Evolutionary conservation across 2,113 vertebrate species (phyloP).

Genomic region (Polyodon spathula): DNA sequence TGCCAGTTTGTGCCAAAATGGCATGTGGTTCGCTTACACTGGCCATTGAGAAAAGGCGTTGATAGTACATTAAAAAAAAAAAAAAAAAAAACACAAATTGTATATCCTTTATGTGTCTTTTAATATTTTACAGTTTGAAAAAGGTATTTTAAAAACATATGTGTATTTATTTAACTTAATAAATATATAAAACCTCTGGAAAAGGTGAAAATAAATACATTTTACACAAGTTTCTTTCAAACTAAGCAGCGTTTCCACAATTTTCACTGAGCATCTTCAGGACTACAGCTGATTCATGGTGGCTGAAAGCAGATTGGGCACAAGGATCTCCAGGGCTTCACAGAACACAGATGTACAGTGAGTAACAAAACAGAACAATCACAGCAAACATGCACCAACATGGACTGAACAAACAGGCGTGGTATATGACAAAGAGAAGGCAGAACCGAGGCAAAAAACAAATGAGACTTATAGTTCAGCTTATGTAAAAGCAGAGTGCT

Average conservation of each 20-base stretch:
- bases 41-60: too few species aligned
- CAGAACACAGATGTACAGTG: slow-evolving; percentile 17
- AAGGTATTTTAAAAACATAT: slow-evolving; percentile 45
- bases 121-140: slow-evolving; percentile 52
- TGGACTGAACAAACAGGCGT: neutral
- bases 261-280: slow-evolving; percentile 27
- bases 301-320: slow-evolving; percentile 16
- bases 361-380: slow-evolving; percentile 9
- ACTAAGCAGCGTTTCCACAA: slow-evolving; percentile 24
- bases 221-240: slow-evolving; percentile 19
- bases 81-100: slow-evolving; percentile 51
- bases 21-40: too few species aligned
- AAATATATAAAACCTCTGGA: slow-evolving; percentile 38
- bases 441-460: slow-evolving; percentile 16
- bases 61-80: too few species aligned
- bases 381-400: too few species aligned
- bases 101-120: slow-evolving; percentile 50
- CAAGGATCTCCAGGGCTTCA: slow-evolving; percentile 27
- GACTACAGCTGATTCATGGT: slow-evolving; percentile 7
- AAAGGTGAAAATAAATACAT: slow-evolving; percentile 28
- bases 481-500: slow-evolving; percentile 28
- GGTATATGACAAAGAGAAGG: slow-evolving; percentile 6
- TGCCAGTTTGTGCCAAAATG: too few species aligned
- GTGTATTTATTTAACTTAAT: slow-evolving; percentile 44
- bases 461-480: slow-evolving; percentile 22